Evolutionary conservation across 2,888 invertebrate species (phyloP).

Genomic region (Lacanobia wlatinum): DNA sequence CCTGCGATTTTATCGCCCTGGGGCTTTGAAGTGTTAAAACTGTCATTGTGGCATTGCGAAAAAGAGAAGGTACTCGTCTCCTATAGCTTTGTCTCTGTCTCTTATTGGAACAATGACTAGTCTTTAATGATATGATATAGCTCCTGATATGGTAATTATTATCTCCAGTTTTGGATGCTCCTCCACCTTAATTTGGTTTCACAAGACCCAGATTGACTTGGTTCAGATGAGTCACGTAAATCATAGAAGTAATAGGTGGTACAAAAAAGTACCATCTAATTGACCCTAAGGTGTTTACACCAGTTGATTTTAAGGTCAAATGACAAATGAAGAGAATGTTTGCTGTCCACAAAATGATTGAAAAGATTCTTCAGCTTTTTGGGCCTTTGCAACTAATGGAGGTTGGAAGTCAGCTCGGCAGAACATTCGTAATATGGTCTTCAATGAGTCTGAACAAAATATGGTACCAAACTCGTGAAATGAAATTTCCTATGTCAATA

Average conservation of each 20-base stretch:
- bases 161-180: conserved; percentile 9
- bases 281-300: background rate
- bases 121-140: background rate
- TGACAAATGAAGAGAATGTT: background rate
- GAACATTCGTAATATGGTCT: background rate
- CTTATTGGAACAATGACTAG: background rate
- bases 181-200: background rate
- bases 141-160: background rate
- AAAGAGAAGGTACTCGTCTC: background rate
- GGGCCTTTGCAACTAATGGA: too few relatives aligned
- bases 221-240: background rate
- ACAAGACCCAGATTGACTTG: background rate
- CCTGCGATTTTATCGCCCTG: conserved; percentile 55
- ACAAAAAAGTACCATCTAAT: background rate
- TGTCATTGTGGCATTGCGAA: conserved; percentile 10
- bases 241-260: background rate
- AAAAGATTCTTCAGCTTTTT: background rate
- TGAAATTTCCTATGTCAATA: background rate
- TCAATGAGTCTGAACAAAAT: background rate
- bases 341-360: background rate
- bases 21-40: conserved; percentile 23
- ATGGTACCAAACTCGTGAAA: background rate
- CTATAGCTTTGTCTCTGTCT: conserved; percentile 20
- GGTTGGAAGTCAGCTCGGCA: background rate
- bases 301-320: background rate